Base-by-base conservation (phyloP, 2,888 invertebrate species). In the Artemia sp. region DNA sequence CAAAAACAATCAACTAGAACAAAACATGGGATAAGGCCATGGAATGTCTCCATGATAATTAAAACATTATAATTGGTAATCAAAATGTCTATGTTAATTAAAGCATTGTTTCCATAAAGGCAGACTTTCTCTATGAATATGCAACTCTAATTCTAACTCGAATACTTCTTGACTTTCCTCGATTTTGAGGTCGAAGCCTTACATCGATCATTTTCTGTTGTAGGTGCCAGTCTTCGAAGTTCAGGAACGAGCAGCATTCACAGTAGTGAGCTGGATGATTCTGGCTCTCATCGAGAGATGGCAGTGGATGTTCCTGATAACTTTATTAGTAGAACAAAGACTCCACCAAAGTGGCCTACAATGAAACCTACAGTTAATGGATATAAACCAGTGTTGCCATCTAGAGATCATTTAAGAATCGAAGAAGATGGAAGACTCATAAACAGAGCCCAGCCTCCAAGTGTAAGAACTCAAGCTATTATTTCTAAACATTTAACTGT, bases 281-380 rank as follows among this genome's bases (percentile, higher is more conserved):
- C 72, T 83, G 88, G 89, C 80, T 90, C 91, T 77, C 94, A 94
- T 84, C 87, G 95, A 78, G 96, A 96, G 85, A 92, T 95, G 91
- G 93, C 96, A 78, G 94, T 96, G 80, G 96, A 96, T 82, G 94
- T 94, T 76, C 96, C 96, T 77, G 93, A 93, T 79, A 88, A 88
- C 76, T 93, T 93, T 83, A 86, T 92, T 77, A 91, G 89, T 74
- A 83, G 89, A 76, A 89, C 88, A 80, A 93, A 93, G 82, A 91
- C 91, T 73, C 90, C 92, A 66, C 93, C 92, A 58, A 84, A 91
- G 76, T 92, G 90, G 83, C 90, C 90, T 73, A 89, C 90, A 68
- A 89, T 89, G 70, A 74, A 72, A 71, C 73, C 73, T 71, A 69
- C 66, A 66, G 70, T 69, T n/a, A 70, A 69, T 69, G 68, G 72